phyloP scores from a whole-genome alignment of 2,888 invertebrate genomes.

The Clivina fossor region DNA sequence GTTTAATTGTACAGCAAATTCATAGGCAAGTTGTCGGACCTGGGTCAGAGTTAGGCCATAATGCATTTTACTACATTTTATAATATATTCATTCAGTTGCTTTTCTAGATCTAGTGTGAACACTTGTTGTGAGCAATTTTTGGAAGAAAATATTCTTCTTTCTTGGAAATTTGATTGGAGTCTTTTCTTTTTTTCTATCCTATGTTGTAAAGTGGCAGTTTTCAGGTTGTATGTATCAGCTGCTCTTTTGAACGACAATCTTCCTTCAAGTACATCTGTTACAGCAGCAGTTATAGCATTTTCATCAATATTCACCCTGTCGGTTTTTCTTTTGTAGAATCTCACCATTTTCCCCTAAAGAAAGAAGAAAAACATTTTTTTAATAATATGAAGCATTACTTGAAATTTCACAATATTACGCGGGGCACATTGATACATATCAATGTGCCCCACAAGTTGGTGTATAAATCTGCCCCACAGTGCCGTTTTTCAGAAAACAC shows the following conservation, averaged over 20 bases:
- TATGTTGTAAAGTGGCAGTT: constrained; percentile 15
- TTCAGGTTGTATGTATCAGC: constrained; percentile 25
- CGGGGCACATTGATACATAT: neutral
- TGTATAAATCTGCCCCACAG: constrained; percentile 1
- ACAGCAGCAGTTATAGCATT: constrained; percentile 22
- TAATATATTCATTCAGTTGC: constrained; percentile 1
- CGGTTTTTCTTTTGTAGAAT: constrained; percentile 22
- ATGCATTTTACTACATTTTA: constrained; percentile 10
- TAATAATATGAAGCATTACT: neutral
- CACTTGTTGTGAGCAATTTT: constrained; percentile 2
- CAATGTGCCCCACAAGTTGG: neutral
- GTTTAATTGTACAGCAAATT: neutral
- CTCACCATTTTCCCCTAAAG: neutral
- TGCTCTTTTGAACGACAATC: constrained; percentile 23
- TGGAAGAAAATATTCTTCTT: constrained; percentile 12
- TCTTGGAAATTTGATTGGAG: no score
- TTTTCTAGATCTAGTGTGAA: neutral
- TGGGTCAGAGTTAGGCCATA: constrained; percentile 6
- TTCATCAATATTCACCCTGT: constrained; percentile 15
- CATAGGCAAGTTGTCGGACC: constrained; percentile 10
- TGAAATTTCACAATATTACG: neutral
- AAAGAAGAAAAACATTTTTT: neutral
- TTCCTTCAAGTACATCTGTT: constrained; percentile 17
- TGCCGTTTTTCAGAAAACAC: no score
- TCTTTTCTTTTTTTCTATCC: constrained; percentile 10